Evolutionary conservation across 1,140 invertebrate genomes (phyloP), one percentile per base, ranked within the genome.

Genomic region (Trypoxylus dichotomus): DNA sequence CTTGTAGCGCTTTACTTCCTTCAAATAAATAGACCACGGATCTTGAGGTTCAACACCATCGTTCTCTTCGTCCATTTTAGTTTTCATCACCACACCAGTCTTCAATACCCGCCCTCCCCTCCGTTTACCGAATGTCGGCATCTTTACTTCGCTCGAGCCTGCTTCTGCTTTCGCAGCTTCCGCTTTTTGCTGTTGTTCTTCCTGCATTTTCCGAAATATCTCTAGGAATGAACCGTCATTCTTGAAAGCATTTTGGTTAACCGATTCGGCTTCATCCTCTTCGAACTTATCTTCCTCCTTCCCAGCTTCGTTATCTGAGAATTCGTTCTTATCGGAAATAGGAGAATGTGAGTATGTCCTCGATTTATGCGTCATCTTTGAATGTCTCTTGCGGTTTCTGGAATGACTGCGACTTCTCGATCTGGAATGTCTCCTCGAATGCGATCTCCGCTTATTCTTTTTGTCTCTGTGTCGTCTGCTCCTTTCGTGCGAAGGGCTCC

Each of bases 11-110:
- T 95, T 94, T 7, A 98, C 96, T 90, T 97, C 96, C 29, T 93
- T 93, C 91, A 97, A 93, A 83, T 98, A 98, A 2, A 95, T 86
- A 0, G 95, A 94, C 96, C 96, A 97, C 7, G 96, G 94, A 87
- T 97, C 95, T 85, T 94, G 94, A 0, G 93, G 92, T 76, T 91
- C 89, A 77, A 90, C 90, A n/a, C 84, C 85, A 32, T 90, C 89
- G n/a, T 87, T 87, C 78, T 92, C 91, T 32, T 91, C 90, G 58
- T 90, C 88, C 27, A 90, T 89, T 85, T 94, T 93, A 29, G 91
- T 89, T 84, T 97, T 97, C 80, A 96, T 95, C 24, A 97, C 95
- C 84, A 96, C 89, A 54, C 96, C 95, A 54, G 95, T 97, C 85
- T 96, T 96, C 0, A 97, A 87, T 32, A 96, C 93, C 84, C 94